A percentile compares a stretch with the other conserved stretches of the same genome.
Conservation (phyloP, 1,140 invertebrate species). For the Phymastichus coffea region DNA sequence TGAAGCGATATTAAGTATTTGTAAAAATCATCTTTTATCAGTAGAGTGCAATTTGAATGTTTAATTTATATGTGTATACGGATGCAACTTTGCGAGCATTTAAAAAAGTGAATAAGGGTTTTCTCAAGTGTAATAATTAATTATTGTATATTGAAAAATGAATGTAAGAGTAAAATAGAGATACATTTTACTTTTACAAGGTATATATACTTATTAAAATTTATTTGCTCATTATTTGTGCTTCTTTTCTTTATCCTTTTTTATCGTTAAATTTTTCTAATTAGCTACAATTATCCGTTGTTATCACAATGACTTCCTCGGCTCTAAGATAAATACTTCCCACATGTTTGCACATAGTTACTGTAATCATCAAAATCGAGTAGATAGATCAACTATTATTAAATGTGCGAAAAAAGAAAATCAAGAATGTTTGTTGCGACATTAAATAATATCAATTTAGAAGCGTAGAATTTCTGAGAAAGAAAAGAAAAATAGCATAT, state of each 20-base stretch:
- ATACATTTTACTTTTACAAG: conserved; percentile 4
- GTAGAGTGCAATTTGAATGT: conserved; percentile 20
- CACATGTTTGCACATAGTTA: conserved; percentile 16
- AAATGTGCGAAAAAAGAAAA: not conserved
- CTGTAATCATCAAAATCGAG: conserved; percentile 12
- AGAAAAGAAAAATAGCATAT: conserved; percentile 6
- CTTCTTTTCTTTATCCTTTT: not conserved
- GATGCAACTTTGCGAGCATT: conserved; percentile 25
- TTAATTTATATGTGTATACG: conserved; percentile 12
- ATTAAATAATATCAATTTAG: not conserved
- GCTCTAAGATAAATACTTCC: too few relatives aligned
- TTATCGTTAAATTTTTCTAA: too few relatives aligned
- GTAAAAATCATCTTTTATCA: not conserved
- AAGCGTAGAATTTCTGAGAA: conserved; percentile 18
- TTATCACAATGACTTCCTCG: too few relatives aligned
- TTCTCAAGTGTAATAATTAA: conserved; percentile 10
- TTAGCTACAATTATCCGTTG: too few relatives aligned
- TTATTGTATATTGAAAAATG: not conserved
- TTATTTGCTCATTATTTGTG: not conserved
- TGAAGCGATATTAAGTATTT: not conserved
- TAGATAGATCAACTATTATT: not conserved
- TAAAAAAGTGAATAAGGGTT: conserved; percentile 11
- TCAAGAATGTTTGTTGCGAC: not conserved
- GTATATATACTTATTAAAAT: conserved; percentile 18
- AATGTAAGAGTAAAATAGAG: not conserved